Conservation (phyloP, 2,797 vertebrate species). For the Characodon lateralis region DNA sequence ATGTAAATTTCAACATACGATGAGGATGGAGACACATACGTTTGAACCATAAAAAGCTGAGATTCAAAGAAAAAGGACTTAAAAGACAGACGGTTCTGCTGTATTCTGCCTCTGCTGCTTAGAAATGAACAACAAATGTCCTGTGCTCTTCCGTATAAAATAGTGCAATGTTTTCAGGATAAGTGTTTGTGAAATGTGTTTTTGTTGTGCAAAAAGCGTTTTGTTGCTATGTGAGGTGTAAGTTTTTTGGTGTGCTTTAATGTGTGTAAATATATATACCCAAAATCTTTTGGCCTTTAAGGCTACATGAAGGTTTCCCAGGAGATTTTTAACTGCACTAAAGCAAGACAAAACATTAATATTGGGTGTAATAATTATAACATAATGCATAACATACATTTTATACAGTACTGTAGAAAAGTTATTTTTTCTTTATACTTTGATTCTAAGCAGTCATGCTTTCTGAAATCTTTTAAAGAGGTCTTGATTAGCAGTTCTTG, state of each 20-base stretch:
- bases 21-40: neutral
- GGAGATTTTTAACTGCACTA: too few relatives aligned
- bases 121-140: neutral
- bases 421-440: neutral
- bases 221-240: neutral
- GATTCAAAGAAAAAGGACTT: neutral
- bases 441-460: conserved; percentile 62
- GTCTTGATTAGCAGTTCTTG: neutral
- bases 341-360: neutral
- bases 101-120: neutral
- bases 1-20: neutral
- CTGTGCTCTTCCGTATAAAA: neutral
- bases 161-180: neutral
- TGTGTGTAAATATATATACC: neutral
- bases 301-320: neutral
- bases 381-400: neutral
- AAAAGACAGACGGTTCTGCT: neutral
- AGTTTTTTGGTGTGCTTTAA: neutral
- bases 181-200: neutral
- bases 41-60: neutral
- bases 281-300: neutral
- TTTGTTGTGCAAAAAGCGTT: neutral
- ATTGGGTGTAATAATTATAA: neutral
- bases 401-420: neutral
- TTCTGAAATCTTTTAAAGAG: conserved; percentile 7